These are phyloP conservation scores for Smithornis capensis DNA, from an alignment of 2,113 vertebrate genomes.

Conservation along the genomic window DNA sequence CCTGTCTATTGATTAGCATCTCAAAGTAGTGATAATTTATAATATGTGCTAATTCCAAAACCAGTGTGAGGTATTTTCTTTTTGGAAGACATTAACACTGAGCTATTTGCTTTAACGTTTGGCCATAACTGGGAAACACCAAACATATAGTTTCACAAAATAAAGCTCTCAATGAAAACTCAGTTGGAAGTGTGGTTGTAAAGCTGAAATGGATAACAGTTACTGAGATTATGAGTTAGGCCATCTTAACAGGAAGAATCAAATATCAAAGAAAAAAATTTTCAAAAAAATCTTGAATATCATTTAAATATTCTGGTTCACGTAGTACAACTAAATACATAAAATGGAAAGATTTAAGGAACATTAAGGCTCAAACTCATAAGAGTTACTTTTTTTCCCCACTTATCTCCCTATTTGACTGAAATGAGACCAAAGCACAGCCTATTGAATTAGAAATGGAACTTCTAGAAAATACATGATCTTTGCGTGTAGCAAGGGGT, in stretches of 20 bases:
- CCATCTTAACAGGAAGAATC: not conserved
- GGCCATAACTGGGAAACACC: not conserved
- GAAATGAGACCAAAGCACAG: not conserved
- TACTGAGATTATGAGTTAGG: not conserved
- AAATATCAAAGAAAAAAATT: not conserved
- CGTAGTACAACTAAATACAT: not conserved
- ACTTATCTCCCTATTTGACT: not conserved
- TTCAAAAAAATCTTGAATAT: not conserved
- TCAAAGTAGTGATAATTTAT: not conserved
- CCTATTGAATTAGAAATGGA: not conserved
- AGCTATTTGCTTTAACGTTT: not conserved
- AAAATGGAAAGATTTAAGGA: not conserved
- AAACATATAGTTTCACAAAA: not conserved
- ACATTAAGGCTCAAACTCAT: not conserved
- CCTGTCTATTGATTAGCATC: not conserved
- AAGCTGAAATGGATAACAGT: not conserved
- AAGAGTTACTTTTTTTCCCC: not conserved
- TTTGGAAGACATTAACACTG: not conserved
- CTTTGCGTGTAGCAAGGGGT: rapidly evolving
- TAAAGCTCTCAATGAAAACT: not conserved
- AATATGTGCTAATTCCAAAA: not conserved
- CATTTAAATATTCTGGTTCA: not conserved
- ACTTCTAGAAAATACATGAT: not conserved
- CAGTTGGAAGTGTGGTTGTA: rapidly evolving
- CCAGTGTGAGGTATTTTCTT: not conserved